A percentile compares a stretch with the other conserved stretches of the same genome.
These are phyloP conservation scores for Stenopsyche tienmushanensis DNA, from an alignment of 1,140 invertebrate species.

Conservation along the genomic window DNA sequence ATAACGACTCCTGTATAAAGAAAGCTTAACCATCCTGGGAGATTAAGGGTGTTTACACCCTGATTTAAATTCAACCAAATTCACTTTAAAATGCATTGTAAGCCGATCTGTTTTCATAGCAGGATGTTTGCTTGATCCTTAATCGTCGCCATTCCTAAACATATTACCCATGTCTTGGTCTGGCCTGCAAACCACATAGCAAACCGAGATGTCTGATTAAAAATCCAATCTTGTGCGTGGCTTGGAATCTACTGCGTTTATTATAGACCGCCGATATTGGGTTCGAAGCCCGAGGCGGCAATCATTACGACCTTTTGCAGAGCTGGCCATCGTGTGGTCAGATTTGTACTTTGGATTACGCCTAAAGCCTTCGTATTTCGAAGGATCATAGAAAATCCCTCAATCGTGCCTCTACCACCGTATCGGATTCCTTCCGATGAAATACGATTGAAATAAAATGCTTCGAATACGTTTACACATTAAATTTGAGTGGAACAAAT, in stretches of 20 bases:
- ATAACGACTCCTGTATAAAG: no score
- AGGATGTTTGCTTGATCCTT: no score
- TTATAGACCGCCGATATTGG: slow-evolving; percentile 16
- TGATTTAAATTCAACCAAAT: no score
- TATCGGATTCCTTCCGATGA: background rate
- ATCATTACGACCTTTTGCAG: background rate
- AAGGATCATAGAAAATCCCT: background rate
- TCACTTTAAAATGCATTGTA: no score
- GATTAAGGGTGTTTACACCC: no score
- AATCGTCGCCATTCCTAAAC: no score
- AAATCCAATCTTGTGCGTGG: slow-evolving; percentile 28
- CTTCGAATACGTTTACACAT: no score
- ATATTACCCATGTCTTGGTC: no score
- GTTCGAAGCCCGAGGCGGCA: slow-evolving; percentile 20
- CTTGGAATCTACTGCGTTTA: slow-evolving; percentile 13
- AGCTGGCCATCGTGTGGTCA: background rate
- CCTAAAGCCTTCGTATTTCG: background rate
- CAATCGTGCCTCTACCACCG: background rate
- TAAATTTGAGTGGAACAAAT: background rate
- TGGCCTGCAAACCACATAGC: no score
- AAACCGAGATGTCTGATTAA: slow-evolving; percentile 16
- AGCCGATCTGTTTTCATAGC: no score
- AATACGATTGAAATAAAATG: background rate
- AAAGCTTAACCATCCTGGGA: no score
- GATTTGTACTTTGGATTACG: background rate